phyloP scores from a whole-genome alignment of 2,888 invertebrate species.

The Portevinia maculata region DNA sequence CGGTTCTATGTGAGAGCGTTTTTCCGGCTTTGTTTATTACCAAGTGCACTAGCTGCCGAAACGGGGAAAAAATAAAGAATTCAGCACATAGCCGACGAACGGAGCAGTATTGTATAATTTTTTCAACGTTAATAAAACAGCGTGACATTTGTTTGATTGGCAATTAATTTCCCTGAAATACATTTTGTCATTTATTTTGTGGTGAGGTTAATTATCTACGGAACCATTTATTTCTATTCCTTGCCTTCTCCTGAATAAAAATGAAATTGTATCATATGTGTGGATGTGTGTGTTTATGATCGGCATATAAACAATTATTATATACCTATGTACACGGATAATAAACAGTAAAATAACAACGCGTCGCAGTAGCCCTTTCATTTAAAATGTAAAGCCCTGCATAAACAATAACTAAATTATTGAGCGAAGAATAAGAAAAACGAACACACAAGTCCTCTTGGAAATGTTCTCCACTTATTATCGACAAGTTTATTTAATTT shows the following conservation, averaged over 20 bases:
- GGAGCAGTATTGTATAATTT: neutral
- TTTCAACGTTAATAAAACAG: constrained; percentile 21
- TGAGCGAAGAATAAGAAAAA: too few species aligned
- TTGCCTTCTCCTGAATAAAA: neutral
- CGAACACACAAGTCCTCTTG: too few species aligned
- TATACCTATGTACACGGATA: too few species aligned
- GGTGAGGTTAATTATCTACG: constrained; percentile 11
- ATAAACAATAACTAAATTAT: too few species aligned
- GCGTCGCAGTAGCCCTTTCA: too few species aligned
- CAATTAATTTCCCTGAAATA: constrained; percentile 48
- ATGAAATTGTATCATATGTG: too few species aligned
- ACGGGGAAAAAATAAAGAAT: neutral
- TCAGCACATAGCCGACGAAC: constrained; percentile 1
- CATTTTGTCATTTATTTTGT: constrained; percentile 19
- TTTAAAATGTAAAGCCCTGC: too few species aligned
- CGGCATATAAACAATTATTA: too few species aligned
- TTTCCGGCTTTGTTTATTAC: neutral
- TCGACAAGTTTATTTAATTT: too few species aligned
- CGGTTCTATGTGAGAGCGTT: constrained; percentile 43
- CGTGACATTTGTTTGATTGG: constrained; percentile 58
- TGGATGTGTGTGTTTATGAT: too few species aligned
- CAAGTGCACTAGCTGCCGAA: neutral
- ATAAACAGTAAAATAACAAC: too few species aligned
- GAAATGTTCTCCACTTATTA: too few species aligned
- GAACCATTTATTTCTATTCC: neutral